Evolutionary conservation across 2,113 vertebrate species (phyloP).

Genomic region (Xiphophorus couchianus): DNA sequence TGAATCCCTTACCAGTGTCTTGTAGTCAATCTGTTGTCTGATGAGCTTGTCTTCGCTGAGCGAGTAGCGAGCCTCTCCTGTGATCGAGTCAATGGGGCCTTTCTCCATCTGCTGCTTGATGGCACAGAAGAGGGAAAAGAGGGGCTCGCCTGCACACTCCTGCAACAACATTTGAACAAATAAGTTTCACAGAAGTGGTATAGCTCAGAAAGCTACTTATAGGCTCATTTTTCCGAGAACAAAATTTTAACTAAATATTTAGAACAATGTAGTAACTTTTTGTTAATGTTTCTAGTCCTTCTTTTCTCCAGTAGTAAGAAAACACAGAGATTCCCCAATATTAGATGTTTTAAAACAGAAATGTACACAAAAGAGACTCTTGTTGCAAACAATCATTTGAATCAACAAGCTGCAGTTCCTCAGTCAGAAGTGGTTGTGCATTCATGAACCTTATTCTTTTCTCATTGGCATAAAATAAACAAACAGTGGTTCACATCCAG

Average conservation of each 20-base stretch:
- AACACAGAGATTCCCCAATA: not conserved
- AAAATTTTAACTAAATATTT: not conserved
- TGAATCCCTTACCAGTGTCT: constrained; percentile 89
- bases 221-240: not conserved
- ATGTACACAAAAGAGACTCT: constrained; percentile 5
- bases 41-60: constrained; percentile 99
- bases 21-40: constrained; percentile 98
- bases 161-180: constrained; percentile 58
- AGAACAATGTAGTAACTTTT: not conserved
- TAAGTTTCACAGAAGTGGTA: not conserved
- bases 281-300: not conserved
- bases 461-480: constrained; percentile 11
- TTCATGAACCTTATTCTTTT: constrained; percentile 31
- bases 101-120: constrained; percentile 99
- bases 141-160: constrained; percentile 98
- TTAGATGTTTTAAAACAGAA: not conserved
- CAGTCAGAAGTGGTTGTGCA: constrained; percentile 28
- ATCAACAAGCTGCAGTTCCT: constrained; percentile 31
- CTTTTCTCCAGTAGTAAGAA: not conserved
- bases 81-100: constrained; percentile 96
- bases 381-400: constrained; percentile 4
- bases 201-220: not conserved
- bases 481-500: no score
- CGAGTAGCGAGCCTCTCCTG: constrained; percentile 94
- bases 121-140: constrained; percentile 98